A percentile compares a stretch with the other conserved stretches of the same genome.
These are phyloP conservation scores for Theristicus caerulescens DNA, from an alignment of 2,113 vertebrate genomes.

Conservation along the genomic window DNA sequence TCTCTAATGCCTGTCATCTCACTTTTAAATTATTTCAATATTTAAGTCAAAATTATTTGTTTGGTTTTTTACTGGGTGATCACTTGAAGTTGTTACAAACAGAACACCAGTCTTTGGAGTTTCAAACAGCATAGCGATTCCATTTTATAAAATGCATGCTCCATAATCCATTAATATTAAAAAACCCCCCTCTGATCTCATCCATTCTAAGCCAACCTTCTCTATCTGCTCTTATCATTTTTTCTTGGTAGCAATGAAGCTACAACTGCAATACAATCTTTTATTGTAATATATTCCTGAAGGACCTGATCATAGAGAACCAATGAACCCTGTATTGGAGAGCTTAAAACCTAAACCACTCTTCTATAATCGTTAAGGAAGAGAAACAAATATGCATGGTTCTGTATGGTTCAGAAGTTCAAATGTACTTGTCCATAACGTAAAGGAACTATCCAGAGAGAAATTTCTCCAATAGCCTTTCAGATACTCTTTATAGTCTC, in stretches of 20 bases:
- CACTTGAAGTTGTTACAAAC: background rate
- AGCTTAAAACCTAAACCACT: background rate
- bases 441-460: background rate
- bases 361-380: background rate
- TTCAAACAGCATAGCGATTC: background rate
- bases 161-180: background rate
- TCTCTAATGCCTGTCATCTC: background rate
- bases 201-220: background rate
- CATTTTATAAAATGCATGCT: background rate
- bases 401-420: background rate
- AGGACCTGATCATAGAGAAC: background rate
- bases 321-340: background rate
- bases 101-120: background rate
- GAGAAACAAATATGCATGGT: background rate
- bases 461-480: background rate
- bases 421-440: background rate
- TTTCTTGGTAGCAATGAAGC: background rate
- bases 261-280: background rate
- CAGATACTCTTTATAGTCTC: background rate
- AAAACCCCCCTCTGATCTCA: background rate
- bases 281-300: background rate
- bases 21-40: background rate
- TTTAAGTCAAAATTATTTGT: background rate
- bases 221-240: background rate
- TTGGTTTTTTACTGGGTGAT: background rate